A percentile compares a stretch with the other conserved stretches of the same genome.
Evolutionary conservation across 2,888 invertebrate species (phyloP).

Genomic region (Andrena bicolor): DNA sequence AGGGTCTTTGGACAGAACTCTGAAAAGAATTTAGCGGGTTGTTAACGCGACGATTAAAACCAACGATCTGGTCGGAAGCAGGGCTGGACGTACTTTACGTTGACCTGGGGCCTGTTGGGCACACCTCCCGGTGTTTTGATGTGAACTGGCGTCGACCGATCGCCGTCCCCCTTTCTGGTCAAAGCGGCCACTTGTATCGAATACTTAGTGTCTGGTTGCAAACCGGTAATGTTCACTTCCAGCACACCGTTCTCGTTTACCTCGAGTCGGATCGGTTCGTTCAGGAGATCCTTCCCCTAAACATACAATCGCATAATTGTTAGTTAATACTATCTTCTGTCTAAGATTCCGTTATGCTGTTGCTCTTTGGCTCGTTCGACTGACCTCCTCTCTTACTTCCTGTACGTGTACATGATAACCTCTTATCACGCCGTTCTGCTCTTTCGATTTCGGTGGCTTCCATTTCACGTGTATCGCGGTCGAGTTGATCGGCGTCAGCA

Average conservation of each 20-base stretch:
- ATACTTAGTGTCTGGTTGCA: slow-evolving; percentile 98
- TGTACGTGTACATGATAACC: slow-evolving; percentile 99
- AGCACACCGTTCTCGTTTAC: slow-evolving; percentile 92
- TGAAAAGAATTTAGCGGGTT: slow-evolving; percentile 77
- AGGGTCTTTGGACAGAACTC: slow-evolving; percentile 94
- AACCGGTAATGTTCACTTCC: slow-evolving; percentile 93
- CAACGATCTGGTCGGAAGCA: neutral
- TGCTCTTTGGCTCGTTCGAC: slow-evolving; percentile 46
- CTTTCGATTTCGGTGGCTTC: slow-evolving; percentile 96
- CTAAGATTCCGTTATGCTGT: too few species aligned
- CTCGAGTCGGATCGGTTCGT: slow-evolving; percentile 95
- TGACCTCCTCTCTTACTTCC: slow-evolving; percentile 94
- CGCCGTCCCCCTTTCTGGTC: slow-evolving; percentile 98
- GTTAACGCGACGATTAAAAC: neutral
- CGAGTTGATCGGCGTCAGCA: slow-evolving; percentile 95
- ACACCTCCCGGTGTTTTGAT: slow-evolving; percentile 97
- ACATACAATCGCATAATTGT: neutral
- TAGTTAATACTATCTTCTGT: too few species aligned
- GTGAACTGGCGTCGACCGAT: slow-evolving; percentile 93
- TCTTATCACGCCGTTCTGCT: slow-evolving; percentile 97
- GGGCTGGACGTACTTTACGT: slow-evolving; percentile 88
- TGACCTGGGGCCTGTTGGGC: slow-evolving; percentile 93
- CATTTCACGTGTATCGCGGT: slow-evolving; percentile 98
- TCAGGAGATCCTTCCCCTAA: slow-evolving; percentile 91
- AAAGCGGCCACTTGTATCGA: slow-evolving; percentile 97